These are phyloP conservation scores for Gastrophysa polygoni DNA, from an alignment of 2,888 invertebrate genomes.

Conservation along the genomic window DNA sequence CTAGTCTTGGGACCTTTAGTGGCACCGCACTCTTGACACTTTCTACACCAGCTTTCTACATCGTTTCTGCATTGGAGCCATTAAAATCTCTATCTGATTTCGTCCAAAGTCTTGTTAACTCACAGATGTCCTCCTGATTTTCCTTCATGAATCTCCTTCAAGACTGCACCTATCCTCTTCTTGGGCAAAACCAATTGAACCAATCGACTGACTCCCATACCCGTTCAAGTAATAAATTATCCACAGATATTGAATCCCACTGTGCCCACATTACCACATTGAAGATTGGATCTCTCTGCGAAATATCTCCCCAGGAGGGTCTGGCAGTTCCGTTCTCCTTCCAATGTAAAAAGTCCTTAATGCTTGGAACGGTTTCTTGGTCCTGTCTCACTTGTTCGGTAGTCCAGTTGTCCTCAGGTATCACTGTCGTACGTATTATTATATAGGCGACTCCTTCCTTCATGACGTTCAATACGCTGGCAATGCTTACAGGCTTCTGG, in stretches of 20 bases:
- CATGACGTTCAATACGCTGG: too few species aligned
- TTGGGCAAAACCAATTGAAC: neutral
- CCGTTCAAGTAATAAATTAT: neutral
- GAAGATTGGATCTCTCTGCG: too few species aligned
- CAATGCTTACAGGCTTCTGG: too few species aligned
- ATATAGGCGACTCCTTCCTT: too few species aligned
- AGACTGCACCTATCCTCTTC: neutral
- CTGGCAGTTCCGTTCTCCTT: too few species aligned
- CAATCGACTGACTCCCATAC: constrained; percentile 5
- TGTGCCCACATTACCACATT: neutral
- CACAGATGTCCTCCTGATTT: neutral
- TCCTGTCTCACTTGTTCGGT: too few species aligned
- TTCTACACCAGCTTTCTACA: constrained; percentile 6
- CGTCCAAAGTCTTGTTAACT: constrained; percentile 10
- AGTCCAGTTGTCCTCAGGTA: too few species aligned
- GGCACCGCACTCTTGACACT: constrained; percentile 3
- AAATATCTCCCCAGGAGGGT: too few species aligned
- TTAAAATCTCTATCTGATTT: constrained; percentile 8
- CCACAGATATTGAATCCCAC: neutral
- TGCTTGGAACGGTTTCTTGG: too few species aligned
- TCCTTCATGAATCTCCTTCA: neutral
- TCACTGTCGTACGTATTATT: too few species aligned
- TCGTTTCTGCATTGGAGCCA: constrained; percentile 10
- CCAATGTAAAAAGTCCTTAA: too few species aligned
- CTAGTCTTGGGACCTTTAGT: constrained; percentile 11